Evolutionary conservation across 2,797 vertebrate genomes (phyloP).

Genomic region (Ctenopoma kingsleyae): DNA sequence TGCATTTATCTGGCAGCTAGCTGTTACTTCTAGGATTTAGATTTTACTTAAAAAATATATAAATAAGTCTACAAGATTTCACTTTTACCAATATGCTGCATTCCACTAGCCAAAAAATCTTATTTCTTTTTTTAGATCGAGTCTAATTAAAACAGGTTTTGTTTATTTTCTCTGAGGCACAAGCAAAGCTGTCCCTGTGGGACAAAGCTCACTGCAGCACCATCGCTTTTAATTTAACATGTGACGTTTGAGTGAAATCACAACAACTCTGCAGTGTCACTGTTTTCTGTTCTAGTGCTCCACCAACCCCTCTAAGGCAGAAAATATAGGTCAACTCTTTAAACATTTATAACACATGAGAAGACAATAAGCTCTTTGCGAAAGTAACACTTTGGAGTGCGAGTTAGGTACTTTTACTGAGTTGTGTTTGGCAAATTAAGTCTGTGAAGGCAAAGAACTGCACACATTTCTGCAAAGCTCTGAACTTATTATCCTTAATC

Average conservation of each 20-base stretch:
- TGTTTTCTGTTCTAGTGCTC: conserved; percentile 45
- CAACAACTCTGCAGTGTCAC: conserved; percentile 54
- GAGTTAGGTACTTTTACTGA: conserved; percentile 14
- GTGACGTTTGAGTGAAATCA: conserved; percentile 27
- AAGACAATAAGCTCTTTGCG: conserved; percentile 51
- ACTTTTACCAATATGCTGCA: too few species aligned
- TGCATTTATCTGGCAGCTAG: too few species aligned
- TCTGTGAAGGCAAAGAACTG: background rate
- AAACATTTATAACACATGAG: conserved; percentile 70
- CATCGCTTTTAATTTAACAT: conserved; percentile 27
- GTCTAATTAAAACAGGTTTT: conserved; percentile 34
- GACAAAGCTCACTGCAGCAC: conserved; percentile 18
- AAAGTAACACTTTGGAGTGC: conserved; percentile 22
- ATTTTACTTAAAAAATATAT: too few species aligned
- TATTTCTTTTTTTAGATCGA: background rate
- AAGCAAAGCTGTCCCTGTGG: conserved; percentile 6
- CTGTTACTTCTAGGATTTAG: too few species aligned
- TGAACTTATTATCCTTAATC: background rate
- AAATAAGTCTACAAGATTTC: too few species aligned
- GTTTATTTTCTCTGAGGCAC: conserved; percentile 27
- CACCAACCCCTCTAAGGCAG: conserved; percentile 38
- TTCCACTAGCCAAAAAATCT: background rate
- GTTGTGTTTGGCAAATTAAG: conserved; percentile 14
- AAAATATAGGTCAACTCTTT: conserved; percentile 70
- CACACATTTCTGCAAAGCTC: conserved; percentile 7